Evolutionary conservation across 2,888 invertebrate species (phyloP), one percentile per base, ranked within the genome.

Genomic region (Parapristionchus giblindavisi): DNA sequence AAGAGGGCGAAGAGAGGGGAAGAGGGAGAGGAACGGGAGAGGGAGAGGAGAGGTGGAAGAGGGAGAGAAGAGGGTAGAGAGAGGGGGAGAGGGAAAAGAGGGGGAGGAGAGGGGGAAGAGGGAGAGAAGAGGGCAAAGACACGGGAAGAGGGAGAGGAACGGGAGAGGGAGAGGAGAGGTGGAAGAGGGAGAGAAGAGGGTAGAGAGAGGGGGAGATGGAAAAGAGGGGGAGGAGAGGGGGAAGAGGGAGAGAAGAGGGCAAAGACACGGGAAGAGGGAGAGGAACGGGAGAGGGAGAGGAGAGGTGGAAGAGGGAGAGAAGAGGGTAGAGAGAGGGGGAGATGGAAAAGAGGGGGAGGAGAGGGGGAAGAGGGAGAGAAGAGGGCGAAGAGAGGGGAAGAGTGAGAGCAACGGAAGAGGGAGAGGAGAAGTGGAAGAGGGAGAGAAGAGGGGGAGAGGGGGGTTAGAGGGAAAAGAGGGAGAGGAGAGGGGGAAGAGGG

Each of bases 321-420:
- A 60, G n/a, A 29, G 61, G n/a, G 38, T 38, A 38, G 17, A 61
- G 63, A 65, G 40, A 65, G 43, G 60, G 24, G 63, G 48, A 65
- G 32, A 65, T n/a, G 4, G 38, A 17, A 65, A 43, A 65, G 40
- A 29, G 43, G 63, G 43, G 36, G 11, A 43, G 60, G 34, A 43
- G 63, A 65, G 48, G 40, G 63, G 68, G 51, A 36, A 38, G 43
- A 32, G 14, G 66, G 36, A 66, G 66, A 65, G 56, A n/a, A n/a
- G n/a, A n/a, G n/a, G n/a, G n/a, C n/a, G n/a, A n/a, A n/a, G n/a
- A n/a, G n/a, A n/a, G n/a, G n/a, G n/a, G n/a, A n/a, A n/a, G n/a
- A n/a, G n/a, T n/a, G n/a, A n/a, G n/a, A n/a, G n/a, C n/a, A n/a
- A 27, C n/a, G 56, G 24, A 27, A n/a, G 56, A n/a, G 56, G 24